phyloP scores from a whole-genome alignment of 2,797 vertebrate genomes.

The Pseudochirops corinnae region DNA sequence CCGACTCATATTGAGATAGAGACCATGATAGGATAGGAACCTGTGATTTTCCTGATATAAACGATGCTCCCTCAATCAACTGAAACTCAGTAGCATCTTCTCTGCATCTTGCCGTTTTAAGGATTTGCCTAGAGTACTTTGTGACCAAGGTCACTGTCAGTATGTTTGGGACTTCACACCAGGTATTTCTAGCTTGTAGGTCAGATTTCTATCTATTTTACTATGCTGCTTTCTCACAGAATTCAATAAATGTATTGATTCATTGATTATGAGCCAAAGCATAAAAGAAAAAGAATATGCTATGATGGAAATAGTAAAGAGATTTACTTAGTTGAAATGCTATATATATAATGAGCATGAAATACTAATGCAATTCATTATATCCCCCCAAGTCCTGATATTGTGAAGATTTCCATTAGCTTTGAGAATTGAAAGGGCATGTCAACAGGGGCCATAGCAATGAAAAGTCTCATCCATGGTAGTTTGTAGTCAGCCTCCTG shows the following conservation, averaged over 20 bases:
- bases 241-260: neutral
- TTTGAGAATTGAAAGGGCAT: neutral
- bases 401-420: neutral
- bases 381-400: neutral
- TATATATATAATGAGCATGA: neutral
- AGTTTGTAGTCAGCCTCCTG: neutral
- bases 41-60: neutral
- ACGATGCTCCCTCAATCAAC: neutral
- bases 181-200: neutral
- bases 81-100: neutral
- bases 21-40: neutral
- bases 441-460: neutral
- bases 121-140: neutral
- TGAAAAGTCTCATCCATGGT: neutral
- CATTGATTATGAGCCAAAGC: neutral
- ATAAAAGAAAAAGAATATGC: neutral
- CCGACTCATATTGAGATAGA: neutral
- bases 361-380: neutral
- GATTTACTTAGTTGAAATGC: neutral
- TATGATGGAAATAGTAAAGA: neutral
- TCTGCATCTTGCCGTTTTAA: neutral
- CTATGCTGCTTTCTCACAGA: neutral
- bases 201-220: neutral
- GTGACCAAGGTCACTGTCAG: neutral
- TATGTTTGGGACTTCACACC: neutral